Evolutionary conservation across 2,888 invertebrate genomes (phyloP).

Genomic region (Caenorhabditis zanzibari): DNA sequence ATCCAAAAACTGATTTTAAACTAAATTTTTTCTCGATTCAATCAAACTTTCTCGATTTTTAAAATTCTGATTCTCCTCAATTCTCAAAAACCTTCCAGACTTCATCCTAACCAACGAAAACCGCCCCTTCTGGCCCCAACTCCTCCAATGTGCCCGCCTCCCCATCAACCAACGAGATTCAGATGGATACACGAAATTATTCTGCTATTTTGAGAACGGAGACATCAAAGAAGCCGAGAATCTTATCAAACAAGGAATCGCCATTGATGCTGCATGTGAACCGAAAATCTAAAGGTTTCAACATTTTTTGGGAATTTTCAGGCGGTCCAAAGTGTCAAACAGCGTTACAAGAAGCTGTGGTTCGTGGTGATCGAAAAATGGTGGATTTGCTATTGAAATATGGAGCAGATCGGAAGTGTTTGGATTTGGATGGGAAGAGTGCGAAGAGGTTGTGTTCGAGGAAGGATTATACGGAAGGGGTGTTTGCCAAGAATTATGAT

Average conservation of each 20-base stretch:
- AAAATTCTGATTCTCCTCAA: no score
- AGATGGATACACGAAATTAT: background rate
- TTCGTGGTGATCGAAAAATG: background rate
- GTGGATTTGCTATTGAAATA: background rate
- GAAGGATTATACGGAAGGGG: background rate
- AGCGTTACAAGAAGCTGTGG: background rate
- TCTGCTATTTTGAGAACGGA: background rate
- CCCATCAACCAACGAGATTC: conserved; percentile 2
- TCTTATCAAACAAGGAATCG: background rate
- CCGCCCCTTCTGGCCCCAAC: background rate
- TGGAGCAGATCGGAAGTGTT: conserved; percentile 10
- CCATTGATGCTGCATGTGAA: conserved; percentile 9
- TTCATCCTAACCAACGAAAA: background rate
- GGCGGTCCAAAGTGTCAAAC: conserved; percentile 2
- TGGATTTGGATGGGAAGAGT: background rate
- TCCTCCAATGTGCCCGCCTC: background rate
- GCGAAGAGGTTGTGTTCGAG: background rate
- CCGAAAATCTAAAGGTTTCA: background rate
- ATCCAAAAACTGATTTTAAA: no score
- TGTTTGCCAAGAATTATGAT: background rate
- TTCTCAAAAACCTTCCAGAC: no score
- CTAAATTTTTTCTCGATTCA: no score
- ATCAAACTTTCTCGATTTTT: no score
- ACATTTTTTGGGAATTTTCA: background rate
- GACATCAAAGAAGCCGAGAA: background rate